Evolutionary conservation across 1,140 invertebrate genomes (phyloP).

Genomic region (Paralvinella palmiformis): DNA sequence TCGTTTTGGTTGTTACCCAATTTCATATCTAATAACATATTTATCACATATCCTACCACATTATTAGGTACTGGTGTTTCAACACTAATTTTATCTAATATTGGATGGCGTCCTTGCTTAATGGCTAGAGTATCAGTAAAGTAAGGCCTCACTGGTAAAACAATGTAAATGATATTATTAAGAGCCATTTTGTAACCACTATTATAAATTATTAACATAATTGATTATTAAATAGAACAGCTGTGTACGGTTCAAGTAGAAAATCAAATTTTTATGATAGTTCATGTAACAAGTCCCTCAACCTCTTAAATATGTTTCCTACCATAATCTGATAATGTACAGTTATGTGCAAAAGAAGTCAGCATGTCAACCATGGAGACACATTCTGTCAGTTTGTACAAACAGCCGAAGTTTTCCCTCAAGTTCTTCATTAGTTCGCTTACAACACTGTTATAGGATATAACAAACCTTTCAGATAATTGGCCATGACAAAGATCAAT

Average conservation of each 20-base stretch:
- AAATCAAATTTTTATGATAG: not conserved
- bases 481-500: not conserved
- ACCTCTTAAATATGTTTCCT: conserved; percentile 5
- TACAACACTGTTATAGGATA: conserved; percentile 46
- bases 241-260: no score
- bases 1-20: no score
- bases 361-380: conserved; percentile 75
- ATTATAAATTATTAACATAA: no score
- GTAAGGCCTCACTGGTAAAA: conserved; percentile 62
- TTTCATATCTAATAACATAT: no score
- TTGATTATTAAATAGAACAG: no score
- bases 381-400: conserved; percentile 74
- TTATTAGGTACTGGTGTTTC: conserved; percentile 66
- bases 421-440: conserved; percentile 52
- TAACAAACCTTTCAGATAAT: not conserved
- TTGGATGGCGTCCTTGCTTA: conserved; percentile 68
- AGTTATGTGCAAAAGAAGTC: conserved; percentile 65
- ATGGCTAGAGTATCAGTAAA: conserved; percentile 67
- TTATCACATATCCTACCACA: no score
- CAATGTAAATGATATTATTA: not conserved
- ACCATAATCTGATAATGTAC: conserved; percentile 53
- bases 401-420: conserved; percentile 62
- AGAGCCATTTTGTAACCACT: no score
- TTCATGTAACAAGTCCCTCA: not conserved
- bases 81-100: conserved; percentile 62